phyloP scores from a whole-genome alignment of 2,113 vertebrate species.

The Ctenomys sociabilis region DNA sequence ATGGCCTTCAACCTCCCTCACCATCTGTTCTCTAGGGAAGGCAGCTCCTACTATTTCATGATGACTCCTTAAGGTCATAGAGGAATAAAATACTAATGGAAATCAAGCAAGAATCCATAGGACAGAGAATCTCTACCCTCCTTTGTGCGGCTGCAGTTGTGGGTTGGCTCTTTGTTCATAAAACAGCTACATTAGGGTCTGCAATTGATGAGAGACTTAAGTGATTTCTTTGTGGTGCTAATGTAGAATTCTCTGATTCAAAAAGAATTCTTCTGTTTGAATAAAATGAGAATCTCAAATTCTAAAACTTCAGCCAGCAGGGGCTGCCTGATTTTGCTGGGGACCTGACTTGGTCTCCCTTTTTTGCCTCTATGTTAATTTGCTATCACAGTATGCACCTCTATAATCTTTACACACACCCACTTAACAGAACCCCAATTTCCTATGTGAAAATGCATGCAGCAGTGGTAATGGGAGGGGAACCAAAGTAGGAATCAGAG shows the following conservation, averaged over 20 bases:
- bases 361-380: slow-evolving; percentile 42
- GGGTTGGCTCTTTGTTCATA: background rate
- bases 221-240: background rate
- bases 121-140: background rate
- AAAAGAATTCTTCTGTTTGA: background rate
- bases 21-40: background rate
- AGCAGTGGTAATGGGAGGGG: background rate
- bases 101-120: background rate
- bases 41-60: background rate
- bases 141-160: background rate
- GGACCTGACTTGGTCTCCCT: slow-evolving; percentile 45
- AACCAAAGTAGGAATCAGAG: background rate
- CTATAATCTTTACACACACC: slow-evolving; percentile 60
- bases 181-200: background rate
- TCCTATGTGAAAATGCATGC: background rate
- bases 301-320: background rate
- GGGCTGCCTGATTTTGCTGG: background rate
- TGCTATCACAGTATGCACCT: slow-evolving; percentile 58
- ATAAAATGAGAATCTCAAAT: background rate
- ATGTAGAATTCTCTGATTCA: background rate
- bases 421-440: slow-evolving; percentile 36
- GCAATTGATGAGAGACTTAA: background rate
- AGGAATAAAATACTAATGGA: background rate
- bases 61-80: background rate
- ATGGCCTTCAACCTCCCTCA: background rate